Conservation (phyloP, 1,140 invertebrate genomes). For the Penaeus japonicus region DNA sequence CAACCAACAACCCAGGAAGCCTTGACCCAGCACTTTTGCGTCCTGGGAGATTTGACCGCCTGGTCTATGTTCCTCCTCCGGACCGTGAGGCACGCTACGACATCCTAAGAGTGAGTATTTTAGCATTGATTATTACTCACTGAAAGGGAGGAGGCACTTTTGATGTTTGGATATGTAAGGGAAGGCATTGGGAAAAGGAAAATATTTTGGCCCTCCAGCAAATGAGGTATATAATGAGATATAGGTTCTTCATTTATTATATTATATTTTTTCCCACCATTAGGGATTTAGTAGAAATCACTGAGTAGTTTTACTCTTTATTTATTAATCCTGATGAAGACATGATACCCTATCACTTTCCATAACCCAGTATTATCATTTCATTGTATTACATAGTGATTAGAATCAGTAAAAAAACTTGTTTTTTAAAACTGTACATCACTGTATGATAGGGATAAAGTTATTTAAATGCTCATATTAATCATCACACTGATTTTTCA, state of each 20-base stretch:
- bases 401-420: too few species aligned
- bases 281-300: too few species aligned
- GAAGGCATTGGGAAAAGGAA: not conserved
- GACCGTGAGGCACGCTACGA: slow-evolving; percentile 26
- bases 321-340: too few species aligned
- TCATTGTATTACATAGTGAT: too few species aligned
- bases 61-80: slow-evolving; percentile 72
- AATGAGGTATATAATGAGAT: too few species aligned
- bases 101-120: slow-evolving; percentile 20
- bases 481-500: not conserved
- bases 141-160: not conserved
- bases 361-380: too few species aligned
- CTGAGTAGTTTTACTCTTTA: too few species aligned
- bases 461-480: not conserved
- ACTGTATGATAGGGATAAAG: not conserved
- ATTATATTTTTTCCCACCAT: too few species aligned
- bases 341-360: too few species aligned
- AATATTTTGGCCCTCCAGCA: too few species aligned
- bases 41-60: slow-evolving; percentile 85
- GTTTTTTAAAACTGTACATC: too few species aligned
- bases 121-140: not conserved
- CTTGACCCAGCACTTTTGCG: slow-evolving; percentile 88
- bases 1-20: slow-evolving; percentile 93
- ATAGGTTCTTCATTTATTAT: too few species aligned
- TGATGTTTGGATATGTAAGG: not conserved